Evolutionary conservation across 2,113 vertebrate genomes (phyloP), one percentile per base, ranked within the genome.

Genomic region (Galbula dea): DNA sequence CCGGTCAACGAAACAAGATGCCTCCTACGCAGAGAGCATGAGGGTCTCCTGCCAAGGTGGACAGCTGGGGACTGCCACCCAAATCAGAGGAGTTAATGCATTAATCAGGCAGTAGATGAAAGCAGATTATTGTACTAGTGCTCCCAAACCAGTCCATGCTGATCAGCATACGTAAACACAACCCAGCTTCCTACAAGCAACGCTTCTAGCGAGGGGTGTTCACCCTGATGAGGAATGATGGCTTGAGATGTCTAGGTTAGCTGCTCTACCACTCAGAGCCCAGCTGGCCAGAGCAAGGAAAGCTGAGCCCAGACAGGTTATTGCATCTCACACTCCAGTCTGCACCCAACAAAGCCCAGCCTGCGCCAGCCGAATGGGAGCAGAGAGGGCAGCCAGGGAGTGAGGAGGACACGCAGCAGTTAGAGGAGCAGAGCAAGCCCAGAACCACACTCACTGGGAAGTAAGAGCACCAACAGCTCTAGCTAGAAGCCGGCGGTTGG

Each of bases 381-480:
- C 58, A 82, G 75, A 61, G 29, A 24, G 0, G 7, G 62, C 73
- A 74, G 55, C 61, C 16, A 14, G 63, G 37, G 61, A 55, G 58
- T 30, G 46, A 52, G 83, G 66, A 54, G 1, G 27, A n/a, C 65
- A 92, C 61, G 20, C 19, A 26, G 59, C 15, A 5, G 62, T 1
- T 80, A 74, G 51, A 73, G 46, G 65, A 88, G 71, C 59, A 76
- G 75, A 90, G 48, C 3, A 2, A 93, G 16, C 77, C 59, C 22
- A 30, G 55, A 91, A 89, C 32, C 61, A 88, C 69, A 88, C 69
- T 87, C 72, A 72, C 68, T 75, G 83, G 30, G 21, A 81, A 14
- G 51, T 37, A 83, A 88, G 32, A 88, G 46, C 73, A 83, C 48
- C 65, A 76, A 80, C 74, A 97, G 93, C 86, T 94, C 89, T 55